Evolutionary conservation across 2,113 vertebrate species (phyloP).

Genomic region (Corynorhinus townsendii): DNA sequence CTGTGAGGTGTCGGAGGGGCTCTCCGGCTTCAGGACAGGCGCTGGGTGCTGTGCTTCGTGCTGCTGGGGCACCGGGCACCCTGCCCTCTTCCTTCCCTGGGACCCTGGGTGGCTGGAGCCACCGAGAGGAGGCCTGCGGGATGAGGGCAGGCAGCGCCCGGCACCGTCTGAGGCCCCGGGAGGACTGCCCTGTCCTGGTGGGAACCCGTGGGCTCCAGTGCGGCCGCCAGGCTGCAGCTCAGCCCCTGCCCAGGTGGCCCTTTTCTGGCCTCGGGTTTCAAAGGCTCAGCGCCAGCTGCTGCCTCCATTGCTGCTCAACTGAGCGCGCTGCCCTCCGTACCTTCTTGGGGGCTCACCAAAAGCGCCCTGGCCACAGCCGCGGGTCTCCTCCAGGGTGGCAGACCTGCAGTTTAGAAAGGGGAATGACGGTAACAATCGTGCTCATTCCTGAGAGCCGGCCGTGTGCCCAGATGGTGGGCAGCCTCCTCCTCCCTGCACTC

Average conservation of each 20-base stretch:
- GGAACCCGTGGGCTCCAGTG: no score
- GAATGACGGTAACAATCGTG: no score
- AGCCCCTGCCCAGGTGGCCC: neutral
- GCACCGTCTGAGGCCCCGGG: no score
- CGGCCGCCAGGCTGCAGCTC: neutral
- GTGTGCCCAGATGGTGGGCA: fast-evolving
- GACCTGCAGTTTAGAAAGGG: neutral
- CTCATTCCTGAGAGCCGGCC: fast-evolving
- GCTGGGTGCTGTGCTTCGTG: neutral
- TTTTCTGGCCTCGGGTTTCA: neutral
- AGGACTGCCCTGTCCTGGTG: neutral
- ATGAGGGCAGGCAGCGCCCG: neutral
- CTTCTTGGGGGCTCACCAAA: fast-evolving
- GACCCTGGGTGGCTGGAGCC: neutral
- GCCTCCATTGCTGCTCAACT: neutral
- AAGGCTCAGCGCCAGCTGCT: neutral
- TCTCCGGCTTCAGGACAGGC: neutral
- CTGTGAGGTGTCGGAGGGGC: neutral
- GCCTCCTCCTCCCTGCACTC: neutral
- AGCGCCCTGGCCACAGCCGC: neutral
- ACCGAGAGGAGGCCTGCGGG: neutral
- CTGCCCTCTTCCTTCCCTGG: neutral
- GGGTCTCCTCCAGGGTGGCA: neutral
- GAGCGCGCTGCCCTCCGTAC: neutral
- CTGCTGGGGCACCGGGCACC: no score